Conservation (phyloP, 2,113 vertebrate species). For the Mus pahari region DNA sequence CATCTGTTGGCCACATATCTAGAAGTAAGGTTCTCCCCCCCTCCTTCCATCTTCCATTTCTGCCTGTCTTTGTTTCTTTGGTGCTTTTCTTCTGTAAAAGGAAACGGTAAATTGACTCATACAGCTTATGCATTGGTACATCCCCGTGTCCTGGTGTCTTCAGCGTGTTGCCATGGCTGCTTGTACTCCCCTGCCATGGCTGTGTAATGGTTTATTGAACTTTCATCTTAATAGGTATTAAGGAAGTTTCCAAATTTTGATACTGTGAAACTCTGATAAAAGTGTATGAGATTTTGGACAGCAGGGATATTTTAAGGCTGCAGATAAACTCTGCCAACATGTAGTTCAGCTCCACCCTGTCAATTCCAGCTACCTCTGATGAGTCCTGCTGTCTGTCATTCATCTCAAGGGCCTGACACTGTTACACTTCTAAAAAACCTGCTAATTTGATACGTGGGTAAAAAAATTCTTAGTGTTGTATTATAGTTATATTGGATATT, state of each 20-base stretch:
- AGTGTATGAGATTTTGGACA: background rate
- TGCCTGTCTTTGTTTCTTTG: background rate
- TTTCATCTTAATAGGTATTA: constrained; percentile 56
- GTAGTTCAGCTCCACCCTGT: constrained; percentile 23
- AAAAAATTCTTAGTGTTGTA: background rate
- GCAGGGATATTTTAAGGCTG: constrained; percentile 58
- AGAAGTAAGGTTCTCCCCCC: constrained; percentile 49
- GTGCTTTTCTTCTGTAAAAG: constrained; percentile 18
- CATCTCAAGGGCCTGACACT: background rate
- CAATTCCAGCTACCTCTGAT: background rate
- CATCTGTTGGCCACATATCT: background rate
- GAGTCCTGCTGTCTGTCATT: background rate
- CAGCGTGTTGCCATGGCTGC: constrained; percentile 25
- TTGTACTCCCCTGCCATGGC: background rate
- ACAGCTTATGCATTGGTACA: background rate
- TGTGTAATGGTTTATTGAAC: constrained; percentile 36
- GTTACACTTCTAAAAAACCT: constrained; percentile 56
- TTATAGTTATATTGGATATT: constrained; percentile 1
- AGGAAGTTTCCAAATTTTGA: constrained; percentile 47
- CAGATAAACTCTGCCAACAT: background rate
- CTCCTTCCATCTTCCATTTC: background rate
- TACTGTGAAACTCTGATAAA: constrained; percentile 28
- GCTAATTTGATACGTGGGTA: background rate
- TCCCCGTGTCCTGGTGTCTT: background rate
- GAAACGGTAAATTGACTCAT: background rate